A percentile compares a stretch with the other conserved stretches of the same genome.
Conservation (phyloP, 30 jellyfish, hydroid and myxozoan species). For the Turritopsis dohrnii region DNA sequence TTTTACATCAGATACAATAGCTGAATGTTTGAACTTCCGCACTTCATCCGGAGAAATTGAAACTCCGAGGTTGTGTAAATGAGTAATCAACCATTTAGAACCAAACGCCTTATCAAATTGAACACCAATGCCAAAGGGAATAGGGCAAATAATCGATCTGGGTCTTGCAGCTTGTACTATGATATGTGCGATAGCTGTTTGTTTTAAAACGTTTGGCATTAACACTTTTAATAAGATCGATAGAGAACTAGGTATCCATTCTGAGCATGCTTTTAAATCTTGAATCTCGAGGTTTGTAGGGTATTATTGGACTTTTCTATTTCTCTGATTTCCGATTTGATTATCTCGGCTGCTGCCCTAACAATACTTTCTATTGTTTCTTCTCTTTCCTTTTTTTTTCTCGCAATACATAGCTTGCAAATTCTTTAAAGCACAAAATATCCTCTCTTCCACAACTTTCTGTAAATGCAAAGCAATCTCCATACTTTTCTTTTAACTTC, state of each 20-base stretch:
- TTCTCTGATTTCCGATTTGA: slow-evolving; percentile 30
- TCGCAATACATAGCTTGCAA: slow-evolving; percentile 24
- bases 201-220: not conserved
- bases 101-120: slow-evolving; percentile 41
- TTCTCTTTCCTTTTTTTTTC: not conserved
- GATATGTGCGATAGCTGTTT: slow-evolving; percentile 27
- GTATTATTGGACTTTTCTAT: not conserved
- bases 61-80: slow-evolving; percentile 38
- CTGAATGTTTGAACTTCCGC: slow-evolving; percentile 46
- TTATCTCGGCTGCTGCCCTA: slow-evolving; percentile 35
- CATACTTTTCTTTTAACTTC: slow-evolving; percentile 15
- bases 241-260: slow-evolving; percentile 35
- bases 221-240: not conserved
- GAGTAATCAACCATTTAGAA: slow-evolving; percentile 43
- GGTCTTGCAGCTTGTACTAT: slow-evolving; percentile 56
- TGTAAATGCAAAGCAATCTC: slow-evolving; percentile 35
- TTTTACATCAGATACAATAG: slow-evolving; percentile 6
- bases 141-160: slow-evolving; percentile 30
- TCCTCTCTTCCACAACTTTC: slow-evolving; percentile 22
- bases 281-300: slow-evolving; percentile 26
- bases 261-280: slow-evolving; percentile 16
- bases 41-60: slow-evolving; percentile 42
- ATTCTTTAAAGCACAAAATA: slow-evolving; percentile 42
- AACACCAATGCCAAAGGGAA: slow-evolving; percentile 44
- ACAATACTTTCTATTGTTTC: slow-evolving; percentile 26